Base-by-base conservation (phyloP, 1,140 invertebrate genomes). In the Drosophila fuyamai region DNA sequence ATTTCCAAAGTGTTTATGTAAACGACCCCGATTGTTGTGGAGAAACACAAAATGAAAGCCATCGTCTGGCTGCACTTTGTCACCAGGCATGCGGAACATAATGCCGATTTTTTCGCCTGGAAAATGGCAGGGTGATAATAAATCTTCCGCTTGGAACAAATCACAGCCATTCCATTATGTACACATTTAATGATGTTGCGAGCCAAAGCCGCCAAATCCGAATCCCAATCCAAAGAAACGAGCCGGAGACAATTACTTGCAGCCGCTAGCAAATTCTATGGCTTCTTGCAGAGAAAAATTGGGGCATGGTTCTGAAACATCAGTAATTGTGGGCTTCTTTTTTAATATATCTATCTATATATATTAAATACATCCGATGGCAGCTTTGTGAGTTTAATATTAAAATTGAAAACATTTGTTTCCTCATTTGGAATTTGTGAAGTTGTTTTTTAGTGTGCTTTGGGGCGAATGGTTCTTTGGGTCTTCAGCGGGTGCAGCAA, bases 91-190 rank as follows among this genome's bases (percentile, higher is more conserved):
- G 83, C 83, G 83, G 70, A 88, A 83, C 79, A 79, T 58, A 83
- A 88, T 88, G 76, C 84, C 79, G 79, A 86, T 88, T 86, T 86
- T 86, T 88, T 86, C 65, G 82, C 63, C 74, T 81, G 81, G 81
- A 84, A 83, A 84, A 83, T 60, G 82, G 73, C 59, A 65, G 62
- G 59, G 81, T 79, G 82, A 86, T 88, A 86, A 86, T 86, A 86
- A 86, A 86, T 86, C 83, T 83, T 73, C 41, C 43, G 79, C 83
- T 77, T 48, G 75, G 77, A 83, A 88, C 83, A 86, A 86, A 86
- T 86, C 83, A 86, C 83, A 88, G 83, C 84, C 82, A 88, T 86
- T 86, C 71, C 83, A 86, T 86, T 86, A 86, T 86, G 77, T 79
- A 78, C 77, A 88, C 79, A 79, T 88, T 86, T 86, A 86, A 86